Evolutionary conservation across 1,140 invertebrate species (phyloP).

Genomic region (Cryptotermes secundus): DNA sequence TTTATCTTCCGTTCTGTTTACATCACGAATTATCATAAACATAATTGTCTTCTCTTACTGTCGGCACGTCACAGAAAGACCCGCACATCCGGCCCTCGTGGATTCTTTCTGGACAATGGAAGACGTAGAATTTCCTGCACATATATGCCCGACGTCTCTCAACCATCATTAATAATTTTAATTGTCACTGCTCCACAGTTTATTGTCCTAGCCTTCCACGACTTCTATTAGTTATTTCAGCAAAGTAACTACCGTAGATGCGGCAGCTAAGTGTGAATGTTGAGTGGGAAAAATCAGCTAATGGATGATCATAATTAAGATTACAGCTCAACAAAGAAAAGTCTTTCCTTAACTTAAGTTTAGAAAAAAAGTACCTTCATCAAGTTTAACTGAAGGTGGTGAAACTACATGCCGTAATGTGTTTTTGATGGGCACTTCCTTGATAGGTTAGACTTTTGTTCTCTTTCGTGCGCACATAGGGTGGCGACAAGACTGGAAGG

Average conservation of each 20-base stretch:
- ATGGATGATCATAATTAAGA: conserved; percentile 13
- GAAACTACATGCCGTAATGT: conserved; percentile 14
- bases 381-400: conserved; percentile 7
- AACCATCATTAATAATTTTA: not conserved
- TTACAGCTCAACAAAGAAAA: not conserved
- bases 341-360: not conserved
- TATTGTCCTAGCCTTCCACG: too few species aligned
- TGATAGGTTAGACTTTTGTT: not conserved
- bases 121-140: not conserved
- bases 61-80: not conserved
- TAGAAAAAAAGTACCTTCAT: conserved; percentile 10
- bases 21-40: not conserved
- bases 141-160: not conserved
- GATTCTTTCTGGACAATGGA: not conserved
- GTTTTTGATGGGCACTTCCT: conserved; percentile 26
- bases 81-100: not conserved
- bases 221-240: not conserved
- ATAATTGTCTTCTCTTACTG: not conserved
- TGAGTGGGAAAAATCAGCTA: conserved; percentile 13
- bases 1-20: not conserved
- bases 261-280: not conserved
- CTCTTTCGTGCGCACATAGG: not conserved
- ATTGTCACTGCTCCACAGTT: not conserved
- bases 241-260: not conserved
- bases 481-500: too few species aligned